These are phyloP conservation scores for Coptotermes formosanus DNA, from an alignment of 1,140 invertebrate genomes.

Conservation along the genomic window DNA sequence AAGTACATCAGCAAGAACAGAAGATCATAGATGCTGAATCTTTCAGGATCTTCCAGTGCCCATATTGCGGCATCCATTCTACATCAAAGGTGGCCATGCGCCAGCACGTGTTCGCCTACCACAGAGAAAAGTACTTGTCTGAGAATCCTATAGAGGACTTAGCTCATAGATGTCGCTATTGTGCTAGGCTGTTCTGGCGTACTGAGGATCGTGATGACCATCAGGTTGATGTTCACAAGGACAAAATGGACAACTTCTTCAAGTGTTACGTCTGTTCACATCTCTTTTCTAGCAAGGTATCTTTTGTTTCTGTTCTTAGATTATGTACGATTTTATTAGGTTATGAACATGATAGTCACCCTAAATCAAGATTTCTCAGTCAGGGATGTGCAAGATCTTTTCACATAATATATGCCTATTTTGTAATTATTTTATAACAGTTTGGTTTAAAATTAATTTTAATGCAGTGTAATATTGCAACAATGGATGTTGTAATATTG, in stretches of 20 bases:
- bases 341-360: too few species aligned
- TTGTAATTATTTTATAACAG: too few species aligned
- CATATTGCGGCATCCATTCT: constrained; percentile 34
- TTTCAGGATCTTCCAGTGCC: constrained; percentile 30
- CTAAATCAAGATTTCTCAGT: too few species aligned
- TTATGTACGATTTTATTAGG: too few species aligned
- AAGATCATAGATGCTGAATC: constrained; percentile 8
- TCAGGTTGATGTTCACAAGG: constrained; percentile 34
- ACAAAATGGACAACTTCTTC: constrained; percentile 30
- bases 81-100: constrained; percentile 31
- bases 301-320: background rate
- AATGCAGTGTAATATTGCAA: too few species aligned
- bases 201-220: constrained; percentile 33
- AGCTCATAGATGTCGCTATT: constrained; percentile 34
- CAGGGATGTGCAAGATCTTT: too few species aligned
- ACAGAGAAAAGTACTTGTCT: constrained; percentile 25
- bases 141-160: constrained; percentile 28
- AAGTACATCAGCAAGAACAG: constrained; percentile 21
- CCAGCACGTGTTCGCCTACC: constrained; percentile 31
- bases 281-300: constrained; percentile 35
- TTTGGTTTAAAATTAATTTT: too few species aligned
- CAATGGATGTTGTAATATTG: too few species aligned
- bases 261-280: constrained; percentile 36
- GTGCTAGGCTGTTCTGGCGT: constrained; percentile 33
- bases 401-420: too few species aligned